phyloP scores from a whole-genome alignment of 2,113 vertebrate genomes.

The Stegostoma tigrinum region DNA sequence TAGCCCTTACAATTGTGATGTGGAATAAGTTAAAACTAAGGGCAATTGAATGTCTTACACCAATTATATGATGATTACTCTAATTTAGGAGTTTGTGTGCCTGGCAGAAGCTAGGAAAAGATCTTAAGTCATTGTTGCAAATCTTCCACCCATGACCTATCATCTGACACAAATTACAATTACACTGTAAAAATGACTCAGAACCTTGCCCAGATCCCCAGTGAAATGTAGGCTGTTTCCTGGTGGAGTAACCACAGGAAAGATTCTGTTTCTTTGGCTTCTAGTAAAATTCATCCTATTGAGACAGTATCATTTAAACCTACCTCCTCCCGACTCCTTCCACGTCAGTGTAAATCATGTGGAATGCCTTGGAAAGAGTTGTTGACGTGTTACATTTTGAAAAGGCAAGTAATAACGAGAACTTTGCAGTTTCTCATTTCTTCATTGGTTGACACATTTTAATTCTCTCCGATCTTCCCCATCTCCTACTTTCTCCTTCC shows the following conservation, averaged over 20 bases:
- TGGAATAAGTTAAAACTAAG: not conserved
- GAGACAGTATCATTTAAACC: not conserved
- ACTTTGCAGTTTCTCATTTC: not conserved
- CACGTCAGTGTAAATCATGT: not conserved
- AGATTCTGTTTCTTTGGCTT: not conserved
- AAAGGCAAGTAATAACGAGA: not conserved
- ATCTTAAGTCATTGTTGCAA: not conserved
- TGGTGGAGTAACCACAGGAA: not conserved
- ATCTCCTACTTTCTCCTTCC: not conserved
- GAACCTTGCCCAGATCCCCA: not conserved
- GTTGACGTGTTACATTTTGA: not conserved
- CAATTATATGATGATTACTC: not conserved
- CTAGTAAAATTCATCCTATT: not conserved
- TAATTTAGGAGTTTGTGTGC: not conserved
- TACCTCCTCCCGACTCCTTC: not conserved
- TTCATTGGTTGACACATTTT: not conserved
- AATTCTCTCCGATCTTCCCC: not conserved
- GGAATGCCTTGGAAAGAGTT: not conserved
- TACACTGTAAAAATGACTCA: slow-evolving; percentile 16
- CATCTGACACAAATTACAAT: slow-evolving; percentile 7
- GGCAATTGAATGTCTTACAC: not conserved
- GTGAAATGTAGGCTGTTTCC: not conserved
- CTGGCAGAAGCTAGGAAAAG: not conserved
- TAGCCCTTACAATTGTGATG: not conserved
- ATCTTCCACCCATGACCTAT: not conserved